These are phyloP conservation scores for Corbicula japonica DNA, from an alignment of 2,888 invertebrate genomes.

Conservation along the genomic window DNA sequence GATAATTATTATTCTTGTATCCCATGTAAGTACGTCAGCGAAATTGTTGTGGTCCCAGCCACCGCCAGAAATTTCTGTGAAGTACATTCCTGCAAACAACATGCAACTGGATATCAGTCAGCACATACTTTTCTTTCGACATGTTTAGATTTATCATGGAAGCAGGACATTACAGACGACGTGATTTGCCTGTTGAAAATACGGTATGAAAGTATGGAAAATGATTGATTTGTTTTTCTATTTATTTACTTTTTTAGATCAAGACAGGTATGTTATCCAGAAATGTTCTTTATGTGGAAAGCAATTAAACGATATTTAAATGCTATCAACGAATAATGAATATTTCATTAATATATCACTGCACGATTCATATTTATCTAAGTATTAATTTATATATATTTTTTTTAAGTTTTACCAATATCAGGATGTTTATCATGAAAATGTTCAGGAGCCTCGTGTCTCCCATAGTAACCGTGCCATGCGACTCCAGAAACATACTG, in stretches of 20 bases:
- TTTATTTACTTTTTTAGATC: too few species aligned
- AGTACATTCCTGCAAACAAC: constrained; percentile 13
- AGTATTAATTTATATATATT: too few species aligned
- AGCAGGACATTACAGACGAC: background rate
- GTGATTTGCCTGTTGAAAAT: background rate
- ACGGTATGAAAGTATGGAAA: background rate
- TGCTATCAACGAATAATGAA: too few species aligned
- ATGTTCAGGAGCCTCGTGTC: constrained; percentile 49
- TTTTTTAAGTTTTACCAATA: constrained; percentile 53
- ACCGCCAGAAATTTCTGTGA: constrained; percentile 65
- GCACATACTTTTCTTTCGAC: background rate
- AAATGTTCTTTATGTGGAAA: too few species aligned
- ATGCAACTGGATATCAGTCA: background rate
- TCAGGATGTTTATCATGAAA: constrained; percentile 59
- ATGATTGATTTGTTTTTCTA: too few species aligned
- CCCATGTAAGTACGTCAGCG: constrained; percentile 43
- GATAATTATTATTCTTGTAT: constrained; percentile 59
- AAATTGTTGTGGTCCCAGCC: constrained; percentile 53
- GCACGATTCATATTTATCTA: too few species aligned
- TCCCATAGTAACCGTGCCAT: constrained; percentile 69
- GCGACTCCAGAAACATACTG: constrained; percentile 64
- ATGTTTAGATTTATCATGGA: background rate
- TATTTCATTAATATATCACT: too few species aligned
- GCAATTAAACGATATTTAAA: too few species aligned
- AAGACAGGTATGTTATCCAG: too few species aligned